Conservation (phyloP, 2,797 vertebrate species). For the Pantherophis vulpinus region DNA sequence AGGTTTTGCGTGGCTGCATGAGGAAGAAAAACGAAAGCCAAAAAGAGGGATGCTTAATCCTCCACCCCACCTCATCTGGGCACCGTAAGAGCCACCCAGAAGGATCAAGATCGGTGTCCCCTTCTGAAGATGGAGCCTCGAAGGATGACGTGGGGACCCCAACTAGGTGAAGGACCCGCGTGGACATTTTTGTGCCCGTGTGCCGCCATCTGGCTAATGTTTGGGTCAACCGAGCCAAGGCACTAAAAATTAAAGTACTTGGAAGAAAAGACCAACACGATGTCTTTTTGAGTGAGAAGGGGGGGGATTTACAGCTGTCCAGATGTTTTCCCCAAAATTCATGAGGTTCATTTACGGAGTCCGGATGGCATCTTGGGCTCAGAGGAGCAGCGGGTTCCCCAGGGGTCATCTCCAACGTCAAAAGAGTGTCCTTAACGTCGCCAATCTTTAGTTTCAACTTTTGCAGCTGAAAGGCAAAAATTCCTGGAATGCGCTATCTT, state of each 20-base stretch:
- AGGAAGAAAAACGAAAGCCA: background rate
- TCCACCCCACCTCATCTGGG: background rate
- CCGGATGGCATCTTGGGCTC: background rate
- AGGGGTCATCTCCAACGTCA: background rate
- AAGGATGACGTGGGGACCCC: background rate
- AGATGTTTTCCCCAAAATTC: background rate
- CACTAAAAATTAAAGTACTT: conserved; percentile 50
- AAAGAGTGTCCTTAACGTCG: background rate
- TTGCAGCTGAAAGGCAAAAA: background rate
- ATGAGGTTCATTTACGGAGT: background rate
- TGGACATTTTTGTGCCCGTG: background rate
- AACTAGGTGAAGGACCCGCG: fast-evolving
- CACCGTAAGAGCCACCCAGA: background rate
- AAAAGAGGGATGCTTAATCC: background rate
- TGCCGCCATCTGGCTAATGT: conserved; percentile 1
- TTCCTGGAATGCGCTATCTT: background rate
- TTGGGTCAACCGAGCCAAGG: background rate
- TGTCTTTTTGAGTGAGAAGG: background rate
- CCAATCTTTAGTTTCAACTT: background rate
- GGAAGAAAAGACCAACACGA: background rate
- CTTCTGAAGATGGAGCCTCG: background rate
- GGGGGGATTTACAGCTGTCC: background rate
- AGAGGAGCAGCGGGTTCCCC: background rate
- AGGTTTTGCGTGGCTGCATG: background rate
- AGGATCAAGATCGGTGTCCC: background rate